Percentiles rank a stretch among this genome's conserved stretches.
phyloP scores from a whole-genome alignment of 2,113 vertebrate species.

The Lontra canadensis region DNA sequence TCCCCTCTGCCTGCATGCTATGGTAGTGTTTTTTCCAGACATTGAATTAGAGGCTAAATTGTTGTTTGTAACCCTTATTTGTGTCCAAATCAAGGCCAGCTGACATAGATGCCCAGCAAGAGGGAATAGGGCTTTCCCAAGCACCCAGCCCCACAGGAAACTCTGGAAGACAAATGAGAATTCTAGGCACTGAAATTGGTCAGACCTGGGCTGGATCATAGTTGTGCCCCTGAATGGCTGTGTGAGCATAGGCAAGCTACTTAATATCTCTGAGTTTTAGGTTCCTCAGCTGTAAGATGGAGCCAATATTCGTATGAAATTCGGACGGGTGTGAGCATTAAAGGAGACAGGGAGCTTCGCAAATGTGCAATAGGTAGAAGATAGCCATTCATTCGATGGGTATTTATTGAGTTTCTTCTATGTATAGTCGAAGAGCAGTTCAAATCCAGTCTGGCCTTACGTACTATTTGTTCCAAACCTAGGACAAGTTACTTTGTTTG shows the following conservation, averaged over 20 bases:
- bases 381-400: background rate
- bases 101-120: background rate
- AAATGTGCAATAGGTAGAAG: background rate
- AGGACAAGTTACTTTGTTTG: background rate
- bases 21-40: slow-evolving; percentile 32
- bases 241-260: background rate
- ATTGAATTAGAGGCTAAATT: background rate
- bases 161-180: background rate
- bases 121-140: background rate
- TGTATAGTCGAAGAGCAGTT: background rate
- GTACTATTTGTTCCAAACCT: background rate
- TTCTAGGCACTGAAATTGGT: background rate
- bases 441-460: background rate
- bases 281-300: background rate
- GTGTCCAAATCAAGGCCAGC: background rate
- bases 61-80: slow-evolving; percentile 35
- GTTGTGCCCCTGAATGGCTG: background rate
- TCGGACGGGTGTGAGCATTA: background rate
- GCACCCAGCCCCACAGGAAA: background rate
- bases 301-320: background rate
- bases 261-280: slow-evolving; percentile 24
- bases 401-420: background rate
- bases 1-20: background rate
- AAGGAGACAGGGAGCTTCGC: background rate
- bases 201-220: background rate